Conservation (phyloP, 1,140 invertebrate species). For the Pteromalus puparum region DNA sequence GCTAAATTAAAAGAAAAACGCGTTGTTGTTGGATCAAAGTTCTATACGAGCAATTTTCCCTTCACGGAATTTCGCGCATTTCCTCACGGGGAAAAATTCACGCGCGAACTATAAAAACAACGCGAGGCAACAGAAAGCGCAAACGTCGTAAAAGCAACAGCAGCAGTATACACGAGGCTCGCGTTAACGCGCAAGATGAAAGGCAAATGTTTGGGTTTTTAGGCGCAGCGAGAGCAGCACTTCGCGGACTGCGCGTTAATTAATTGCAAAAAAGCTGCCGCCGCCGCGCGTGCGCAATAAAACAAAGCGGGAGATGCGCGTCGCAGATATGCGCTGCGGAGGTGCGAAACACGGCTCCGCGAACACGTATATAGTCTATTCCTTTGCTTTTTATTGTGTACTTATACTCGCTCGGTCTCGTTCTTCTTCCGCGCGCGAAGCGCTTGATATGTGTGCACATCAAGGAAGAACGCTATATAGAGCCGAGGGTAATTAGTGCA, state of each 20-base stretch:
- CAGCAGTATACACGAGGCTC: background rate
- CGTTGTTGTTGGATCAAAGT: background rate
- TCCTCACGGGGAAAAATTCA: background rate
- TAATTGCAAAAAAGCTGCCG: constrained; percentile 24
- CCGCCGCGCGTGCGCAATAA: background rate
- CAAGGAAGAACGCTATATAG: background rate
- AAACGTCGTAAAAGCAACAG: constrained; percentile 37
- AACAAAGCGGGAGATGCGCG: constrained; percentile 48
- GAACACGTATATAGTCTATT: constrained; percentile 26
- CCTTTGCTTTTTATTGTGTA: background rate
- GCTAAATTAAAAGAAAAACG: too few species aligned
- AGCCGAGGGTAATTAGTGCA: background rate
- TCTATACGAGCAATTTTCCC: background rate
- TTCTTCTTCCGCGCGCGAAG: too few species aligned
- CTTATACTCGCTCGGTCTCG: background rate
- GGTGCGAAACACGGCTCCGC: constrained; percentile 68
- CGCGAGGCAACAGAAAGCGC: background rate
- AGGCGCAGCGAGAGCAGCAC: background rate
- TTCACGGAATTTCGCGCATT: background rate
- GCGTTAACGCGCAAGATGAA: constrained; percentile 27
- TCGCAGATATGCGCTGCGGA: constrained; percentile 51
- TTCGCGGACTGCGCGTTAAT: constrained; percentile 37
- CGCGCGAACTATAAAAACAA: constrained; percentile 23
- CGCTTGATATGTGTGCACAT: too few species aligned
- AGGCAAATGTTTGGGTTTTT: constrained; percentile 44